Percentiles rank a stretch among this genome's conserved stretches.
These are phyloP conservation scores for Catocala sponsa DNA, from an alignment of 2,888 invertebrate genomes.

Conservation along the genomic window DNA sequence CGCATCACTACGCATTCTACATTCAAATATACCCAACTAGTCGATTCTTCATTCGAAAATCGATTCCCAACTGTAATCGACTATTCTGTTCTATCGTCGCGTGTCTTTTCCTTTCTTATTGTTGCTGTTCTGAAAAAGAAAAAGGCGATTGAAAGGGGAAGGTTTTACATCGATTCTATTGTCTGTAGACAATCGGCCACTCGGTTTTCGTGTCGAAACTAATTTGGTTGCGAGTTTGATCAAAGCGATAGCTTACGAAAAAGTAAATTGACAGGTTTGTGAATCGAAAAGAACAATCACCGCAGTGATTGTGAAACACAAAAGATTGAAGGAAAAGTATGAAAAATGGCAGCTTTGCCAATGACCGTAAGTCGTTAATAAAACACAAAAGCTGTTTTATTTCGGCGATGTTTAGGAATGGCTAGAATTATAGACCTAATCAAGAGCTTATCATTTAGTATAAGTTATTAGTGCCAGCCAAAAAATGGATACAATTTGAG, in stretches of 20 bases:
- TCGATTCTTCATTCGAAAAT: slow-evolving; percentile 49
- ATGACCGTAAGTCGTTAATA: slow-evolving; percentile 37
- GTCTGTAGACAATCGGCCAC: slow-evolving; percentile 80
- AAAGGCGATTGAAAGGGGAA: slow-evolving; percentile 79
- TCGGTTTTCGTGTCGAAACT: slow-evolving; percentile 86
- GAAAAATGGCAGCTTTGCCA: slow-evolving; percentile 41
- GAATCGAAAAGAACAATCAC: slow-evolving; percentile 57
- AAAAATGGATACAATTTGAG: no score
- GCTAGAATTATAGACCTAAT: slow-evolving; percentile 21
- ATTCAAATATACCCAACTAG: slow-evolving; percentile 36
- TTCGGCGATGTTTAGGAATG: slow-evolving; percentile 12
- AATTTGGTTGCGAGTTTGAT: slow-evolving; percentile 81
- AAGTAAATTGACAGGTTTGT: slow-evolving; percentile 77
- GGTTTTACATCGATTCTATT: slow-evolving; percentile 80
- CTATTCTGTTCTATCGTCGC: slow-evolving; percentile 67
- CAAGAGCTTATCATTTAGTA: slow-evolving; percentile 10
- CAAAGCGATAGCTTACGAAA: slow-evolving; percentile 77
- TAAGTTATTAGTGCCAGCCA: neutral
- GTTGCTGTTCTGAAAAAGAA: slow-evolving; percentile 77
- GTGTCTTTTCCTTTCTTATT: slow-evolving; percentile 71
- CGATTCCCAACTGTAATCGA: slow-evolving; percentile 54
- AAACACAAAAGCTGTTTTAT: slow-evolving; percentile 20
- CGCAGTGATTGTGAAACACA: slow-evolving; percentile 39
- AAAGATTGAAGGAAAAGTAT: slow-evolving; percentile 40
- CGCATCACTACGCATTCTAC: slow-evolving; percentile 51